Conservation (phyloP, 2,888 invertebrate genomes). For the Drosophila pseudotalamancana region DNA sequence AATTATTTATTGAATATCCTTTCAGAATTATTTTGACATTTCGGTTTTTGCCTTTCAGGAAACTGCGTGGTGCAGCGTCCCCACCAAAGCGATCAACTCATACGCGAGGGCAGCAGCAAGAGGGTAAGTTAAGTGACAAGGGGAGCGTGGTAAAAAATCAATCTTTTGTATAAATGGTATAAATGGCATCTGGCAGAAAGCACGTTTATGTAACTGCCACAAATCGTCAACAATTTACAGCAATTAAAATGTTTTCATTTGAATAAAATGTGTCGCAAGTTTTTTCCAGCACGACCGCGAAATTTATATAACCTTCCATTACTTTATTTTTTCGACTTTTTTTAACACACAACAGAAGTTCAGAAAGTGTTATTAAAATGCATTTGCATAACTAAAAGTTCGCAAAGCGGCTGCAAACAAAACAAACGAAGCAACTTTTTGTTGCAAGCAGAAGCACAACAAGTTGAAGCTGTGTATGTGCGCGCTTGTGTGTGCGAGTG, state of each 20-base stretch:
- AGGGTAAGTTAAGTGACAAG: slow-evolving; percentile 87
- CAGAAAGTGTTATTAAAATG: slow-evolving; percentile 51
- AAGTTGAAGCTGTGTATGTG: slow-evolving; percentile 18
- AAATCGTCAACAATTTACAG: slow-evolving; percentile 42
- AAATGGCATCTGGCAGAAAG: too few relatives aligned
- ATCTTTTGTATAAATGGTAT: background rate
- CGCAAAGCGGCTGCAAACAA: slow-evolving; percentile 27
- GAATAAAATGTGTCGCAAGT: slow-evolving; percentile 15
- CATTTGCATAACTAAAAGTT: slow-evolving; percentile 69
- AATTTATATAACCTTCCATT: slow-evolving; percentile 42
- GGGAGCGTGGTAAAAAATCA: background rate
- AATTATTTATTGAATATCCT: background rate
- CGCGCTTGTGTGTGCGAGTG: slow-evolving; percentile 3
- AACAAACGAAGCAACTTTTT: slow-evolving; percentile 41
- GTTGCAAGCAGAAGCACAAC: slow-evolving; percentile 31
- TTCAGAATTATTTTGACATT: background rate
- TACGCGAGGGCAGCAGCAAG: slow-evolving; percentile 93
- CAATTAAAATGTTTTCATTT: slow-evolving; percentile 45
- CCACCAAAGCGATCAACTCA: slow-evolving; percentile 92
- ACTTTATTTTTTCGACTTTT: slow-evolving; percentile 9
- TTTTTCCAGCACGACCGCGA: slow-evolving; percentile 21
- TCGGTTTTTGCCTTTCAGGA: slow-evolving; percentile 84
- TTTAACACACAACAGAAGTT: slow-evolving; percentile 22
- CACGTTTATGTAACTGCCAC: slow-evolving; percentile 6
- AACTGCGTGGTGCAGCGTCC: slow-evolving; percentile 94